phyloP scores from a whole-genome alignment of 2,888 invertebrate species.

The Synanthedon formicaeformis region DNA sequence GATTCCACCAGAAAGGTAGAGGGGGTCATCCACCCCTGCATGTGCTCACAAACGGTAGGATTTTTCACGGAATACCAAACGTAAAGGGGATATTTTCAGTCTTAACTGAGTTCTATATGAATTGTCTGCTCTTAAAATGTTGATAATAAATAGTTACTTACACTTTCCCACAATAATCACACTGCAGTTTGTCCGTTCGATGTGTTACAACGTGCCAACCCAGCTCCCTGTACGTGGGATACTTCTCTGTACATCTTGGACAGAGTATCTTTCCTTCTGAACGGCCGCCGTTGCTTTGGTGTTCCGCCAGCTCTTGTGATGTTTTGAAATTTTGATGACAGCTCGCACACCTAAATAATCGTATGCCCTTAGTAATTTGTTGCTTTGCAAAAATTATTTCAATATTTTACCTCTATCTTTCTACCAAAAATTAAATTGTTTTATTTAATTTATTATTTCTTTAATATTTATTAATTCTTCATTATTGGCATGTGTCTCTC shows the following conservation, averaged over 20 bases:
- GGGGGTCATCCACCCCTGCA: too few relatives aligned
- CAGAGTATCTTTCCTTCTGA: conserved; percentile 55
- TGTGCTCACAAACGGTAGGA: too few relatives aligned
- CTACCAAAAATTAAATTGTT: too few relatives aligned
- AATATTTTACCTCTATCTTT: neutral
- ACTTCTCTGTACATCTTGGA: conserved; percentile 51
- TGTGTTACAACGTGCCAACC: conserved; percentile 49
- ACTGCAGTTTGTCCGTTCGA: conserved; percentile 44
- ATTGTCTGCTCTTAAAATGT: neutral
- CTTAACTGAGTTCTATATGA: neutral
- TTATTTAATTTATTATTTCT: too few relatives aligned
- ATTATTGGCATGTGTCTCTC: too few relatives aligned
- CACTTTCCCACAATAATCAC: conserved; percentile 61
- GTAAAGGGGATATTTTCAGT: neutral
- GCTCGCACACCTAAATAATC: conserved; percentile 42
- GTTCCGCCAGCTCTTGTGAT: conserved; percentile 51
- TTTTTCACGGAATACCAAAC: too few relatives aligned
- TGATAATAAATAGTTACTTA: conserved; percentile 18
- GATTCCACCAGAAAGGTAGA: too few relatives aligned
- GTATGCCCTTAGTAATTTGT: neutral
- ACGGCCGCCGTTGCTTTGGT: conserved; percentile 53
- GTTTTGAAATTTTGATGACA: conserved; percentile 60
- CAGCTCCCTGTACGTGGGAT: conserved; percentile 55
- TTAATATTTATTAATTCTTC: too few relatives aligned
- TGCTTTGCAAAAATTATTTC: neutral